These are phyloP conservation scores for Epizoanthus illoricatus DNA, from an alignment of 92 coral and sea anemone species.

Conservation along the genomic window DNA sequence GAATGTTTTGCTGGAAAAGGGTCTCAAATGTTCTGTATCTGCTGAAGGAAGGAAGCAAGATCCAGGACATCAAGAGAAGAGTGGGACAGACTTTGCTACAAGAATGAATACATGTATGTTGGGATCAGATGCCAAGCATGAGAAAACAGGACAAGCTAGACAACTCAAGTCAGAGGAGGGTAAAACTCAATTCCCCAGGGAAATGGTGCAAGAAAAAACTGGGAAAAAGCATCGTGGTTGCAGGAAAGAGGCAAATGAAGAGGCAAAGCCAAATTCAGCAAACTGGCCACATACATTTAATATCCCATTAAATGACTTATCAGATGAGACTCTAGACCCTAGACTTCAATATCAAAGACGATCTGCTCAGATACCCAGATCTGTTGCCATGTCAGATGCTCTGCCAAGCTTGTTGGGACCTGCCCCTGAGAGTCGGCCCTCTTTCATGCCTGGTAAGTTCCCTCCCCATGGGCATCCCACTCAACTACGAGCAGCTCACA, in stretches of 20 bases:
- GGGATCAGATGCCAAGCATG: background rate
- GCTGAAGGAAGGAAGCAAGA: slow-evolving; percentile 8
- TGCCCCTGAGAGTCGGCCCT: background rate
- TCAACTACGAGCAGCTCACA: background rate
- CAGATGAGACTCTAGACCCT: background rate
- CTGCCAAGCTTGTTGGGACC: too few species aligned
- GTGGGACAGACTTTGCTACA: background rate
- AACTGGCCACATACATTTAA: background rate
- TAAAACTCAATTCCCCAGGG: background rate
- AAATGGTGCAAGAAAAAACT: background rate
- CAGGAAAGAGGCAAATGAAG: background rate
- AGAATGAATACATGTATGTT: background rate
- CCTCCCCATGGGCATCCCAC: background rate
- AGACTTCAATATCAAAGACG: background rate
- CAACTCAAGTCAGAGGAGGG: background rate
- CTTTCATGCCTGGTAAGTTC: background rate
- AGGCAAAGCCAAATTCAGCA: background rate
- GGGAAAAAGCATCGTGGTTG: background rate
- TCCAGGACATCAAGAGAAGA: background rate
- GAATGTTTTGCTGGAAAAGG: slow-evolving; percentile 16
- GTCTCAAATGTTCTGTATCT: background rate
- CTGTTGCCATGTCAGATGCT: too few species aligned
- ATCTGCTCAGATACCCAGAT: background rate
- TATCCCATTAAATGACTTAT: background rate
- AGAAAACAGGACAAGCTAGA: background rate